phyloP scores from a whole-genome alignment of 2,113 vertebrate species.

The Cyanocitta stelleri region DNA sequence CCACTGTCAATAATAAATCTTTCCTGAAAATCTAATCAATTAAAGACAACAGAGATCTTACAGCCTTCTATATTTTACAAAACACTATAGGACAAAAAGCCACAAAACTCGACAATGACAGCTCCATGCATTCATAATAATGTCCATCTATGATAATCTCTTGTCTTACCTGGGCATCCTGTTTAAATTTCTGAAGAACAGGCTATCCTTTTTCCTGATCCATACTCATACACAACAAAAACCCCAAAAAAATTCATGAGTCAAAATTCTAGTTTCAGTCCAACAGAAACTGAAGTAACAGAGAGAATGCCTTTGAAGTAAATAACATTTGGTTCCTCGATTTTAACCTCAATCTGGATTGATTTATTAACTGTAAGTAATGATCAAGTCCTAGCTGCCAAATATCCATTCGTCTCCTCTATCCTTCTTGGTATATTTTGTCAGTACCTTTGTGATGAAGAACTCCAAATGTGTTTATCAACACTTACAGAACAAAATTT shows the following conservation, averaged over 20 bases:
- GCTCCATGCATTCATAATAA: not conserved
- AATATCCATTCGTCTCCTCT: not conserved
- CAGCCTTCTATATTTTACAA: not conserved
- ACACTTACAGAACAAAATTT: constrained; percentile 50
- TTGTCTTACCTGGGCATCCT: not conserved
- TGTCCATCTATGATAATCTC: not conserved
- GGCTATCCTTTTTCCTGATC: not conserved
- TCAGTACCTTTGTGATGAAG: constrained; percentile 18
- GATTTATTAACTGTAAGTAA: constrained; percentile 26
- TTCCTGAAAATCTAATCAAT: not conserved
- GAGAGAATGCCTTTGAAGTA: not conserved
- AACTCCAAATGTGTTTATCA: constrained; percentile 52
- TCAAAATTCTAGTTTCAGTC: not conserved
- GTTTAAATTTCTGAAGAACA: not conserved
- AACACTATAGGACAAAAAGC: not conserved
- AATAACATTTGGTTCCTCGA: constrained; percentile 33
- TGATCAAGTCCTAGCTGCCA: constrained; percentile 10
- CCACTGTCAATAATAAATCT: not conserved
- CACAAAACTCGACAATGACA: not conserved
- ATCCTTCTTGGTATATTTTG: not conserved
- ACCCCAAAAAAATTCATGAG: not conserved
- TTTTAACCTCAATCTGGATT: constrained; percentile 13
- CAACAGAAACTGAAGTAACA: not conserved
- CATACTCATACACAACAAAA: not conserved
- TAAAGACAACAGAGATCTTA: not conserved